Conservation (phyloP, 2,888 invertebrate genomes). For the Ormyrus rosae region DNA sequence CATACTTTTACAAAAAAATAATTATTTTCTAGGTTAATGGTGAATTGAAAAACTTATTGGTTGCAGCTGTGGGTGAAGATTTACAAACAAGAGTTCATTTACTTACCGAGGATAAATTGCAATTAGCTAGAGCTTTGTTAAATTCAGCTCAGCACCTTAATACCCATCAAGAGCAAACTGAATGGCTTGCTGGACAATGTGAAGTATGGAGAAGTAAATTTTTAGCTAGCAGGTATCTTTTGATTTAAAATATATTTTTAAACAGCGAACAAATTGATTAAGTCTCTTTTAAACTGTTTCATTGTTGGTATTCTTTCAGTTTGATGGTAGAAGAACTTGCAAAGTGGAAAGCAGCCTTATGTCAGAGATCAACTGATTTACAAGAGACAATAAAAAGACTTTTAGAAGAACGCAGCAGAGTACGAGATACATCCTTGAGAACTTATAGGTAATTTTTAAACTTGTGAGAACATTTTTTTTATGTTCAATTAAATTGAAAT, state of each 20-base stretch:
- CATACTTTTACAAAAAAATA: neutral
- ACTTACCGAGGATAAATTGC: constrained; percentile 93
- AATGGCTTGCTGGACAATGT: constrained; percentile 94
- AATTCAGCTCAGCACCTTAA: constrained; percentile 91
- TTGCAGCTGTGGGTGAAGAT: constrained; percentile 97
- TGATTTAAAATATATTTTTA: constrained; percentile 34
- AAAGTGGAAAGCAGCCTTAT: constrained; percentile 88
- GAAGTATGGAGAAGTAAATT: constrained; percentile 99
- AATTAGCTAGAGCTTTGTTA: constrained; percentile 89
- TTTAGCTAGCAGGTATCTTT: constrained; percentile 88
- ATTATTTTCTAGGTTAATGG: constrained; percentile 84
- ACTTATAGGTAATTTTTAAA: constrained; percentile 78
- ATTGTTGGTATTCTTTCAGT: constrained; percentile 75
- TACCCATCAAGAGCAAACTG: constrained; percentile 94
- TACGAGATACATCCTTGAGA: constrained; percentile 81
- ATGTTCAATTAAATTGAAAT: constrained; percentile 5
- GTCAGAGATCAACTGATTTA: constrained; percentile 83
- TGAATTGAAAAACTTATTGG: constrained; percentile 93
- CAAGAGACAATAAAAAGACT: constrained; percentile 83
- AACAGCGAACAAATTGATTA: too few relatives aligned
- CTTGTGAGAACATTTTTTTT: neutral
- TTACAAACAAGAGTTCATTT: constrained; percentile 92
- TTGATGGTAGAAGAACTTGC: constrained; percentile 95
- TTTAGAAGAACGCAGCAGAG: constrained; percentile 83
- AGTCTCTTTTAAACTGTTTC: too few relatives aligned